A percentile compares a stretch with the other conserved stretches of the same genome.
Evolutionary conservation across 2,888 invertebrate genomes (phyloP).

Genomic region (Aspidapion aeneum): DNA sequence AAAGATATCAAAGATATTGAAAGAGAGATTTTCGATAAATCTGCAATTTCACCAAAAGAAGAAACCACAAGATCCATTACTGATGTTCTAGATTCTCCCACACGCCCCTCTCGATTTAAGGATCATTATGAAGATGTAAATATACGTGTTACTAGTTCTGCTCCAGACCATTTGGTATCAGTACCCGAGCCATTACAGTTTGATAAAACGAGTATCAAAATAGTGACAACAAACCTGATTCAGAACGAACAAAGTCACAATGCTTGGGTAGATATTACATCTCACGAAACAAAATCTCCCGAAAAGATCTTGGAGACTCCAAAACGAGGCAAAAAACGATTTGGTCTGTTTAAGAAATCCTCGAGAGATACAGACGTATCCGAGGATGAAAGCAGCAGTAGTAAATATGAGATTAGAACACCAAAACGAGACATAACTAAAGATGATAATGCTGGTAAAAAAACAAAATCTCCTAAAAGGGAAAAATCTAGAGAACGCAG

Average conservation of each 20-base stretch:
- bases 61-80: conserved; percentile 31
- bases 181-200: conserved; percentile 10
- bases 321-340: conserved; percentile 34
- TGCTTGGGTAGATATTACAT: conserved; percentile 37
- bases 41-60: conserved; percentile 36
- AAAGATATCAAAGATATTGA: conserved; percentile 35
- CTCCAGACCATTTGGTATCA: conserved; percentile 26
- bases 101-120: conserved; percentile 31
- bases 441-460: conserved; percentile 2
- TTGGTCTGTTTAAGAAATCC: conserved; percentile 40
- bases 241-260: conserved; percentile 40
- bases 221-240: conserved; percentile 38
- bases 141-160: conserved; percentile 26
- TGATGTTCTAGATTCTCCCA: conserved; percentile 27
- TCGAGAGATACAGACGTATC: conserved; percentile 42
- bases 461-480: neutral
- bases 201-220: conserved; percentile 27
- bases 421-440: conserved; percentile 3
- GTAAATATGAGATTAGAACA: conserved; percentile 5
- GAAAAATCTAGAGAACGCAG: conserved; percentile 11
- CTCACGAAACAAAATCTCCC: conserved; percentile 38
- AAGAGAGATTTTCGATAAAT: conserved; percentile 36
- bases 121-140: conserved; percentile 39
- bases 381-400: conserved; percentile 33
- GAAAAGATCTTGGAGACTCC: conserved; percentile 27